These are phyloP conservation scores for Drosophila melanosoma DNA, from an alignment of 2,888 invertebrate species.

Conservation along the genomic window DNA sequence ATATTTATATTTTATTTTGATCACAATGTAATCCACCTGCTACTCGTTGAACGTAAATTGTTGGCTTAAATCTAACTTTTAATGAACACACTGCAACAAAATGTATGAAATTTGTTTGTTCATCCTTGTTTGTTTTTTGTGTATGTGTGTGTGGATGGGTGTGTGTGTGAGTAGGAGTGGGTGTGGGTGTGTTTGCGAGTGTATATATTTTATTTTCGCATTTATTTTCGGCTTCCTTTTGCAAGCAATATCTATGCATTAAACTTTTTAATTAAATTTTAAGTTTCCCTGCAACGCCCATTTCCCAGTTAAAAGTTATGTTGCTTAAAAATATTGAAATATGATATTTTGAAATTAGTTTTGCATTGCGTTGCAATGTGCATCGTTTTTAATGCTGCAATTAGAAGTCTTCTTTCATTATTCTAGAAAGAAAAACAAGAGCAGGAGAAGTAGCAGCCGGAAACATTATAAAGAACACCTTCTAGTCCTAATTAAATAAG, in stretches of 20 bases:
- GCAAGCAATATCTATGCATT: slow-evolving; percentile 36
- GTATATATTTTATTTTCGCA: background rate
- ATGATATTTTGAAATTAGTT: slow-evolving; percentile 52
- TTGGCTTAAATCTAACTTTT: slow-evolving; percentile 51
- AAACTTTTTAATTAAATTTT: slow-evolving; percentile 75
- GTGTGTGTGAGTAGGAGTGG: background rate
- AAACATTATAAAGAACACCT: background rate
- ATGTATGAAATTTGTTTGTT: slow-evolving; percentile 34
- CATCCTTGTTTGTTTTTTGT: background rate
- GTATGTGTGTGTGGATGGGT: background rate
- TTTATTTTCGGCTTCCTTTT: slow-evolving; percentile 22
- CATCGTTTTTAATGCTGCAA: background rate
- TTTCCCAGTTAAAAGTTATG: slow-evolving; percentile 29
- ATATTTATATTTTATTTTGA: background rate
- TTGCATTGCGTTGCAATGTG: slow-evolving; percentile 17
- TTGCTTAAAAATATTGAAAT: slow-evolving; percentile 40
- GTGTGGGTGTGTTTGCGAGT: background rate
- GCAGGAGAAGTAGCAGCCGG: background rate
- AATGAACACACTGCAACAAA: slow-evolving; percentile 52
- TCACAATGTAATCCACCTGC: background rate
- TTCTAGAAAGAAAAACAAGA: background rate
- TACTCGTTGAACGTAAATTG: slow-evolving; percentile 6
- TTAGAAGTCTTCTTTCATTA: slow-evolving; percentile 13
- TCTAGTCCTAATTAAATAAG: background rate
- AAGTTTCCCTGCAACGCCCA: slow-evolving; percentile 35